Conservation (phyloP, 2,797 vertebrate genomes). For the Ptychadena robeensis region DNA sequence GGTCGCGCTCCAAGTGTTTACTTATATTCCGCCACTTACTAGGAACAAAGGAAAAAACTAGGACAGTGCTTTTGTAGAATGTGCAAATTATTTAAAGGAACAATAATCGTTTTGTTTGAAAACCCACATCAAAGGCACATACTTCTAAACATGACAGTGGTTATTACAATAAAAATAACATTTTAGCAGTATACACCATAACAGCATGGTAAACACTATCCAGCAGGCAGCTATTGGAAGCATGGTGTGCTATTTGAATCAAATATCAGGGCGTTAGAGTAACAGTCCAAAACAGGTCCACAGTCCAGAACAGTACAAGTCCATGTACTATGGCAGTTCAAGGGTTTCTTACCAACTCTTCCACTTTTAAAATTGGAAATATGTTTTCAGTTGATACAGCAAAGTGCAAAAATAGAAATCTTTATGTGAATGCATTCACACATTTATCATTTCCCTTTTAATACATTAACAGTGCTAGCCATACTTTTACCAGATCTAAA, state of each 20-base stretch:
- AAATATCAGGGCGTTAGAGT: neutral
- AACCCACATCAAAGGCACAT: neutral
- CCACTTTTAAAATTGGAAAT: neutral
- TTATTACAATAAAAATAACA: neutral
- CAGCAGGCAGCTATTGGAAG: neutral
- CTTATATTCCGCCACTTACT: conserved; percentile 43
- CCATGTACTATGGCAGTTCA: neutral
- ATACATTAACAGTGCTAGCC: no score
- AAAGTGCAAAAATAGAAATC: no score
- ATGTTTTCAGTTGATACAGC: neutral
- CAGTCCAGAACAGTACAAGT: neutral
- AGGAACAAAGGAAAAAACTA: conserved; percentile 38
- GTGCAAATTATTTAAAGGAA: conserved; percentile 28
- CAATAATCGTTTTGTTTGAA: neutral
- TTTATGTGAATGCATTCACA: no score
- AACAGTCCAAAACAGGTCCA: neutral
- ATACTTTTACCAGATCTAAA: no score
- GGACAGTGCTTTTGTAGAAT: conserved; percentile 36
- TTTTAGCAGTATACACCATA: neutral
- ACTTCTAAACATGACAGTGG: neutral
- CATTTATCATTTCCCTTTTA: no score
- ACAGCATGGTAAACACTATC: neutral
- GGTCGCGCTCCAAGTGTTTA: conserved; percentile 56
- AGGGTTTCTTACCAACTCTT: neutral
- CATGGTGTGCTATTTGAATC: neutral